Conservation (phyloP, 2,113 vertebrate species). For the Catharus fuscescens region DNA sequence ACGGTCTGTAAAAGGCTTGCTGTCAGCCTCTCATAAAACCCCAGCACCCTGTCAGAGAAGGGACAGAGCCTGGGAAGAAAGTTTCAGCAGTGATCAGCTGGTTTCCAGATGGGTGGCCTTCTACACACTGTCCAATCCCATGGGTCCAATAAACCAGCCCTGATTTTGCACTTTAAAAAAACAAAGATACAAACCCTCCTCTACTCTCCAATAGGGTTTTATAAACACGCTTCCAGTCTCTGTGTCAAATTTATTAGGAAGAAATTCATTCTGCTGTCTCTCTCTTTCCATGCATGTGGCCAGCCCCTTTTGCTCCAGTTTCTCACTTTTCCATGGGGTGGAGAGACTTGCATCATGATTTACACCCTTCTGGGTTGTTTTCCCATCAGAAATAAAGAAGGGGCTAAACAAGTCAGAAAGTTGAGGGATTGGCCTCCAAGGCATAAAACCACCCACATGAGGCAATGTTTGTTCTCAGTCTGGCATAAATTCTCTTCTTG, state of each 20-base stretch:
- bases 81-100: conserved; percentile 75
- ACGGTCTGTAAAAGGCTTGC: conserved; percentile 83
- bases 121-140: conserved; percentile 27
- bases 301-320: conserved; percentile 4
- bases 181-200: conserved; percentile 50
- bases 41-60: conserved; percentile 72
- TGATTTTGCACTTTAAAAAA: conserved; percentile 57
- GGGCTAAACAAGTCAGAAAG: conserved; percentile 33
- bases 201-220: conserved; percentile 50
- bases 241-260: conserved; percentile 64
- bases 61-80: conserved; percentile 55
- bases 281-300: background rate
- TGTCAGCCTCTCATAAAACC: conserved; percentile 79
- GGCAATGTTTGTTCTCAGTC: conserved; percentile 59
- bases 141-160: conserved; percentile 60
- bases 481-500: conserved; percentile 49
- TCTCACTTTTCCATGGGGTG: background rate
- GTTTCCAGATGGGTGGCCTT: conserved; percentile 81
- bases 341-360: conserved; percentile 42
- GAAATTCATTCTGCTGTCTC: conserved; percentile 29
- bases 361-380: conserved; percentile 53
- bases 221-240: conserved; percentile 57
- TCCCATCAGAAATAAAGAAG: conserved; percentile 61
- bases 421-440: conserved; percentile 50
- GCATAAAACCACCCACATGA: conserved; percentile 63